Conservation (phyloP, 2,888 invertebrate species). For the Drosophila paranaensis region DNA sequence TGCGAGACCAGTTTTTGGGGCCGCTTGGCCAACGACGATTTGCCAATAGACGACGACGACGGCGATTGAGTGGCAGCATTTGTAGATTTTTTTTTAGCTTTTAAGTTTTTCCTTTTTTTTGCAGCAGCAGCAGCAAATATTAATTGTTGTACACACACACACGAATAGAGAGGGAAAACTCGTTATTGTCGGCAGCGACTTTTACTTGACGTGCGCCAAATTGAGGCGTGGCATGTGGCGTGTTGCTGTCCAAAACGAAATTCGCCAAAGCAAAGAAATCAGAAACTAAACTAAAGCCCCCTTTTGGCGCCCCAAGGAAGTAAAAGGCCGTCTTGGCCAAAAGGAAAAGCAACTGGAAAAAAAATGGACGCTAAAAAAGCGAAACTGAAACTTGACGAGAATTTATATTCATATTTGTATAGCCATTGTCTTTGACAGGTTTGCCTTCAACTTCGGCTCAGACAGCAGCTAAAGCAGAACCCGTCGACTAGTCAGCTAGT, state of each 20-base stretch:
- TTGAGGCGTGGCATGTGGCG: conserved; percentile 61
- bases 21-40: conserved; percentile 65
- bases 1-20: conserved; percentile 72
- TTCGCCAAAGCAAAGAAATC: conserved; percentile 14
- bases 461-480: conserved; percentile 55
- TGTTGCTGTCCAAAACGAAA: conserved; percentile 61
- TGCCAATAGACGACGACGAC: conserved; percentile 66
- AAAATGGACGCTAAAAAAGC: conserved; percentile 21
- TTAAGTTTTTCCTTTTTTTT: conserved; percentile 38
- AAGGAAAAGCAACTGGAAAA: conserved; percentile 16
- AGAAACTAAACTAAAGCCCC: conserved; percentile 10
- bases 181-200: conserved; percentile 70
- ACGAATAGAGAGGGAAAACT: conserved; percentile 38
- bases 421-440: conserved; percentile 78
- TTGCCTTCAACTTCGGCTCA: conserved; percentile 78
- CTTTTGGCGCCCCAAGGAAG: conserved; percentile 57
- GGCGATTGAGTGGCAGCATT: conserved; percentile 46
- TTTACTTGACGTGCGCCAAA: conserved; percentile 73
- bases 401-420: conserved; percentile 43
- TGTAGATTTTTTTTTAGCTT: conserved; percentile 50
- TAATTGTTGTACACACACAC: conserved; percentile 66
- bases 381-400: conserved; percentile 46
- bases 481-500: conserved; percentile 51
- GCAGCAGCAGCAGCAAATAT: conserved; percentile 62
- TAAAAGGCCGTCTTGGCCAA: conserved; percentile 59